Evolutionary conservation across 2,797 vertebrate genomes (phyloP).

Genomic region (Pelochelys cantorii): DNA sequence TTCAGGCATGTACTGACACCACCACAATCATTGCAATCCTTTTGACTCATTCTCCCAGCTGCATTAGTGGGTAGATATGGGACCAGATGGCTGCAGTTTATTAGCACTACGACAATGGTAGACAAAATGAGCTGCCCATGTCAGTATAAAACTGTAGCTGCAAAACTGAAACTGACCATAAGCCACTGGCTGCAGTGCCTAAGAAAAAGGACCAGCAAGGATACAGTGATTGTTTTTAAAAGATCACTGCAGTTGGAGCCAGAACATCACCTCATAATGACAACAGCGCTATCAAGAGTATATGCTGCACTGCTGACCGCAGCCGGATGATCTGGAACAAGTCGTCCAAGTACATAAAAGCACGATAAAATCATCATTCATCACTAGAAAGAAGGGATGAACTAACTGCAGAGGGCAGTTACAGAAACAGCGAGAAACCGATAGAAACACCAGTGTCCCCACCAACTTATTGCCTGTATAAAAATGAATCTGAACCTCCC

Average conservation of each 20-base stretch:
- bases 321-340: background rate
- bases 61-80: background rate
- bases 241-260: constrained; percentile 11
- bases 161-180: background rate
- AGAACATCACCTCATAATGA: constrained; percentile 45
- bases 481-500: background rate
- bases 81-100: background rate
- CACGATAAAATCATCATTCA: background rate
- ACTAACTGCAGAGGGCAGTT: constrained; percentile 23
- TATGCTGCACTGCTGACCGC: constrained; percentile 13
- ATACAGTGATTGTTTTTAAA: constrained; percentile 42
- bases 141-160: constrained; percentile 20
- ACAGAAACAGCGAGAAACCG: background rate
- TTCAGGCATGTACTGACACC: constrained; percentile 59
- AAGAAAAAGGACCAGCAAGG: constrained; percentile 37
- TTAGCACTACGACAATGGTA: constrained; percentile 48
- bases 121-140: constrained; percentile 32
- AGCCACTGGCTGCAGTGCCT: background rate
- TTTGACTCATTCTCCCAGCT: constrained; percentile 19
- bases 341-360: constrained; percentile 1
- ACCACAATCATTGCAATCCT: background rate
- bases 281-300: background rate
- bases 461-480: constrained; percentile 13
- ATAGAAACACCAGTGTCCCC: background rate
- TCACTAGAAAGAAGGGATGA: constrained; percentile 23